Conservation (phyloP, 1,140 invertebrate genomes). For the Spodoptera litura region DNA sequence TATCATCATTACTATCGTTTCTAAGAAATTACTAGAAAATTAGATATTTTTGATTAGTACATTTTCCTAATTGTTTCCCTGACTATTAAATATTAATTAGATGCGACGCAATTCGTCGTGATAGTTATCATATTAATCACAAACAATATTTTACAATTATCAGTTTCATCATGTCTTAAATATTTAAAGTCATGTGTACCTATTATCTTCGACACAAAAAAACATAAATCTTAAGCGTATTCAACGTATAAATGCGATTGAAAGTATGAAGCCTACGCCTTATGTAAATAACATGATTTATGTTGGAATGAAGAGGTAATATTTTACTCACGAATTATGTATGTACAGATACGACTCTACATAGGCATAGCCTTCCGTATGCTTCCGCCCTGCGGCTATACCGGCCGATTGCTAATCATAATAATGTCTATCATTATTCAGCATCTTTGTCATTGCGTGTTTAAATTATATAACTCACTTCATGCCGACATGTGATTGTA, state of each 20-base stretch:
- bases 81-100: not conserved
- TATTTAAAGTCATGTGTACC: no score
- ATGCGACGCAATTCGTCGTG: no score
- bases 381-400: conserved; percentile 22
- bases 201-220: no score
- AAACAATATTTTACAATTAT: no score
- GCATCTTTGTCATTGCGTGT: conserved; percentile 37
- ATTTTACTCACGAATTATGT: conserved; percentile 36
- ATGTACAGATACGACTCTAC: conserved; percentile 4
- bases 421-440: conserved; percentile 27
- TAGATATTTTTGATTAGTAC: not conserved
- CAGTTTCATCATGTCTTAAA: no score
- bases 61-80: not conserved
- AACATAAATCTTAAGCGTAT: no score
- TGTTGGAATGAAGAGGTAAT: conserved; percentile 16
- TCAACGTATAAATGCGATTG: no score
- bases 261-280: not conserved
- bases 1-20: not conserved
- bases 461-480: conserved; percentile 37
- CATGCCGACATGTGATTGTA: conserved; percentile 28
- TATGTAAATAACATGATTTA: conserved; percentile 18
- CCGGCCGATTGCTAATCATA: conserved; percentile 28
- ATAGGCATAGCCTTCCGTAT: conserved; percentile 35
- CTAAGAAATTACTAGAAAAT: conserved; percentile 12
- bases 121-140: no score